phyloP scores from a whole-genome alignment of 2,888 invertebrate species.

The Drosophila siamana region DNA sequence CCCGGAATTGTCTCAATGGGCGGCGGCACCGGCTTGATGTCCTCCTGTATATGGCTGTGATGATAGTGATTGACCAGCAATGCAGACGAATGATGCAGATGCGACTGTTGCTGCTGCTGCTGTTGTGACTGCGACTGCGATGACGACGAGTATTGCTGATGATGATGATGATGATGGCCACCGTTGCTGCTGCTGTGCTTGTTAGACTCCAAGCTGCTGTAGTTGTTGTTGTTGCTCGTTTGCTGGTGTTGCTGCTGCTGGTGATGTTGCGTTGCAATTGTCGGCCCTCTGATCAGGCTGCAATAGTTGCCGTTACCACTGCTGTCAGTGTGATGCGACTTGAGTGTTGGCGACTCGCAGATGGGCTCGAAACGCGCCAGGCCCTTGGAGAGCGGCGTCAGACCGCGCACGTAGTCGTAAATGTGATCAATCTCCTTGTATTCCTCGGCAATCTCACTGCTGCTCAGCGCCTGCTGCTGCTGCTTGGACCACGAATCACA shows the following conservation, averaged over 20 bases:
- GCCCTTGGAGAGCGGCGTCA: constrained; percentile 95
- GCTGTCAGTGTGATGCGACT: constrained; percentile 84
- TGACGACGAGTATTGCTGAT: constrained; percentile 46
- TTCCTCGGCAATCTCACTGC: constrained; percentile 90
- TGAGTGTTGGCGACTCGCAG: constrained; percentile 85
- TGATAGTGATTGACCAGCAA: constrained; percentile 83
- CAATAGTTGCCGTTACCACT: constrained; percentile 85
- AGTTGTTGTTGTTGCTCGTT: constrained; percentile 81
- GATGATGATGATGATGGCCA: constrained; percentile 82
- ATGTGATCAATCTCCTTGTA: constrained; percentile 98
- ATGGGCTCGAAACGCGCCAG: constrained; percentile 86
- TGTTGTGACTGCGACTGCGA: constrained; percentile 83
- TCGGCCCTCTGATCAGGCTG: constrained; percentile 84
- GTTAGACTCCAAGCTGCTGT: constrained; percentile 84
- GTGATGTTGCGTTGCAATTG: constrained; percentile 55
- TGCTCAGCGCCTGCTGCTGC: constrained; percentile 83
- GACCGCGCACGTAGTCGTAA: constrained; percentile 97
- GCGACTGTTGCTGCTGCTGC: constrained; percentile 81
- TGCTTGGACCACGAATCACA: constrained; percentile 88
- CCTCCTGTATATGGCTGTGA: constrained; percentile 88
- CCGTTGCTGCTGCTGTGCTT: constrained; percentile 83
- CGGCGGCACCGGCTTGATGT: constrained; percentile 93
- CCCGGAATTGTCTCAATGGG: constrained; percentile 96
- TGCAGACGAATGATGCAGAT: constrained; percentile 61
- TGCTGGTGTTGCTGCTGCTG: constrained; percentile 47